Percentiles rank a stretch among this genome's conserved stretches.
Evolutionary conservation across 2,888 invertebrate genomes (phyloP).

Genomic region (Flexamia atlantica): DNA sequence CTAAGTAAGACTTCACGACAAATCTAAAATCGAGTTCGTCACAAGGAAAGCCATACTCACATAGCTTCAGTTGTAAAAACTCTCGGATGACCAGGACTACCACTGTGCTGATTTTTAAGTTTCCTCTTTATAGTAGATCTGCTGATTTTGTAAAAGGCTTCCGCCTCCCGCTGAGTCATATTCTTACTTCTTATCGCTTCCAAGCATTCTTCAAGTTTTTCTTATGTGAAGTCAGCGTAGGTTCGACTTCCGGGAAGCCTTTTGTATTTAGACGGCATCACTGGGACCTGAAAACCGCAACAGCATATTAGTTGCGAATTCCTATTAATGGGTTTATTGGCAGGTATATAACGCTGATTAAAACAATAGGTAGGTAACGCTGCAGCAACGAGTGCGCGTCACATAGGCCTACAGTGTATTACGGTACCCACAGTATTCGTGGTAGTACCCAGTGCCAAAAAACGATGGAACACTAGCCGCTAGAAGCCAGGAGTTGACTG

Average conservation of each 20-base stretch:
- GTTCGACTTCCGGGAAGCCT: slow-evolving; percentile 53
- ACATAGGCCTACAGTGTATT: no score
- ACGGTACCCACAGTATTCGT: no score
- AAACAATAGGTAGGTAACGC: no score
- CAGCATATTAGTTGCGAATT: slow-evolving; percentile 32
- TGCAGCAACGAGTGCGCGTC: no score
- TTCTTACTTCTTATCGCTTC: slow-evolving; percentile 44
- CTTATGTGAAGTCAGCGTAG: slow-evolving; percentile 53
- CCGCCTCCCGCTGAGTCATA: slow-evolving; percentile 58
- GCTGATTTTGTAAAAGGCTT: slow-evolving; percentile 44
- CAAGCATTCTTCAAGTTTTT: slow-evolving; percentile 55
- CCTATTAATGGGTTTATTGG: background rate
- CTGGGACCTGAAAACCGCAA: slow-evolving; percentile 9
- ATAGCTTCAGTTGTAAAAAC: slow-evolving; percentile 57
- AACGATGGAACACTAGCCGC: no score
- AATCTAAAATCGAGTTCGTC: slow-evolving; percentile 65
- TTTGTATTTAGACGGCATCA: slow-evolving; percentile 53
- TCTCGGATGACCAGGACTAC: slow-evolving; percentile 55
- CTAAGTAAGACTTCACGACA: slow-evolving; percentile 61
- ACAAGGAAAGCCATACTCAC: slow-evolving; percentile 68
- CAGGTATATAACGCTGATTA: background rate
- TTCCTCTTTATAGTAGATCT: slow-evolving; percentile 51
- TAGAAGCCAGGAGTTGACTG: no score
- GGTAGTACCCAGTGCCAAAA: no score
- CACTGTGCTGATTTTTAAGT: slow-evolving; percentile 10